phyloP scores from a whole-genome alignment of 2,888 invertebrate genomes.

The Hirtodrosophila duncani region DNA sequence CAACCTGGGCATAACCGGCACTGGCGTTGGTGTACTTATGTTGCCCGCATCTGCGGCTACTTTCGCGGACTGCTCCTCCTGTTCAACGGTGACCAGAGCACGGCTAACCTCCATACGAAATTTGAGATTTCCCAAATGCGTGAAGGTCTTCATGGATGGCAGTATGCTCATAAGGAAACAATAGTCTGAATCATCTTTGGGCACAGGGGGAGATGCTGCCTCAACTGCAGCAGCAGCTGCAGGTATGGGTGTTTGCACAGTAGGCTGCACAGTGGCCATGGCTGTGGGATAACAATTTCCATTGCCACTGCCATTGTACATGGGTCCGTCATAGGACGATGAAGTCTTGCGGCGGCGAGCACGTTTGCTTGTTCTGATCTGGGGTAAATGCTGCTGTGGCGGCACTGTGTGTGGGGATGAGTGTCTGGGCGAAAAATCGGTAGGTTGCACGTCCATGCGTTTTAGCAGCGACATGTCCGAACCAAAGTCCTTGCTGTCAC shows the following conservation, averaged over 20 bases:
- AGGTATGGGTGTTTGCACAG: neutral
- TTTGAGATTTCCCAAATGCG: slow-evolving; percentile 46
- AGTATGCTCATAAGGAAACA: slow-evolving; percentile 54
- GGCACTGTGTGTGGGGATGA: slow-evolving; percentile 22
- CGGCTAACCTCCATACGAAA: slow-evolving; percentile 54
- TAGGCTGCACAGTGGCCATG: no score
- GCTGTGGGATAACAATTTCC: no score
- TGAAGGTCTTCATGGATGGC: slow-evolving; percentile 53
- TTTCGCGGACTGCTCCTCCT: slow-evolving; percentile 27
- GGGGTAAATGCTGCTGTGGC: slow-evolving; percentile 6
- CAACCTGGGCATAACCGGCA: slow-evolving; percentile 7
- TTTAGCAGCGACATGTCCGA: slow-evolving; percentile 5
- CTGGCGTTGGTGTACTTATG: slow-evolving; percentile 5
- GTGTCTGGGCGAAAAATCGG: slow-evolving; percentile 33
- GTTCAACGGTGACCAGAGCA: slow-evolving; percentile 48
- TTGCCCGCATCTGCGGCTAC: neutral
- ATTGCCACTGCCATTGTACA: slow-evolving; percentile 4
- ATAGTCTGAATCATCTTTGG: slow-evolving; percentile 51
- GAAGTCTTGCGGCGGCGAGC: slow-evolving; percentile 21
- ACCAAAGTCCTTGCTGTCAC: slow-evolving; percentile 12
- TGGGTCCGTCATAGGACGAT: slow-evolving; percentile 21
- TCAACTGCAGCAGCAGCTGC: neutral
- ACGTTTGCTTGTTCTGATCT: no score
- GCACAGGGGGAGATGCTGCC: no score
- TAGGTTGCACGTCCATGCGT: slow-evolving; percentile 4